A percentile compares a stretch with the other conserved stretches of the same genome.
These are phyloP conservation scores for Montifringilla adamsi DNA, from an alignment of 2,113 vertebrate species.

Conservation along the genomic window DNA sequence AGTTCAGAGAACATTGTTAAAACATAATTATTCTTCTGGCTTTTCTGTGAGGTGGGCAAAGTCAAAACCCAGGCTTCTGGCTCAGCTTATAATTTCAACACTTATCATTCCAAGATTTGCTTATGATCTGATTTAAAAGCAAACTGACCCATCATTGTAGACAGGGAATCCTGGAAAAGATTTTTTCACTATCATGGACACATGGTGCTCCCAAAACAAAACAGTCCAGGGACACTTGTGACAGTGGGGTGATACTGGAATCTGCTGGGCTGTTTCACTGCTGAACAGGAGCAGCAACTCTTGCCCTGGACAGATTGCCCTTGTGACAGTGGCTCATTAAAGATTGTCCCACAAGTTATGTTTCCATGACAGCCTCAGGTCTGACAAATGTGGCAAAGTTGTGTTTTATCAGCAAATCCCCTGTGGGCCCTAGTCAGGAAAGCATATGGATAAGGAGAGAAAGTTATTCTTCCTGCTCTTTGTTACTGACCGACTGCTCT, in stretches of 20 bases:
- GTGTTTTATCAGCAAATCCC: slow-evolving; percentile 30
- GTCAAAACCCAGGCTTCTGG: neutral
- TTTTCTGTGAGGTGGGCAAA: neutral
- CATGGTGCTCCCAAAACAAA: neutral
- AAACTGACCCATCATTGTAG: neutral
- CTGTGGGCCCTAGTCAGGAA: neutral
- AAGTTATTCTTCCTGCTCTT: slow-evolving; percentile 29
- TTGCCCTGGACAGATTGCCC: neutral
- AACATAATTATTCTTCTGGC: neutral
- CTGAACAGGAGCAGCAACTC: neutral
- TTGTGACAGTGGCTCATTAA: neutral
- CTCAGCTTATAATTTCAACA: neutral
- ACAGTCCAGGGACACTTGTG: neutral
- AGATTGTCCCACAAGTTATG: neutral
- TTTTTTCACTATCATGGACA: neutral
- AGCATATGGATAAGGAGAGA: slow-evolving; percentile 1
- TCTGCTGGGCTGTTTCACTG: neutral
- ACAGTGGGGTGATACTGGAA: accelerated
- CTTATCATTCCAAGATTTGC: neutral
- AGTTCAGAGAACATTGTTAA: neutral
- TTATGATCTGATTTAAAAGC: neutral
- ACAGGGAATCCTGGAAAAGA: neutral
- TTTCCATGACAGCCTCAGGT: neutral
- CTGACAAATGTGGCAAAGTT: slow-evolving; percentile 14
- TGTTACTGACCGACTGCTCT: neutral